Evolutionary conservation across 2,797 vertebrate species (phyloP).

Genomic region (Pelochelys cantorii): DNA sequence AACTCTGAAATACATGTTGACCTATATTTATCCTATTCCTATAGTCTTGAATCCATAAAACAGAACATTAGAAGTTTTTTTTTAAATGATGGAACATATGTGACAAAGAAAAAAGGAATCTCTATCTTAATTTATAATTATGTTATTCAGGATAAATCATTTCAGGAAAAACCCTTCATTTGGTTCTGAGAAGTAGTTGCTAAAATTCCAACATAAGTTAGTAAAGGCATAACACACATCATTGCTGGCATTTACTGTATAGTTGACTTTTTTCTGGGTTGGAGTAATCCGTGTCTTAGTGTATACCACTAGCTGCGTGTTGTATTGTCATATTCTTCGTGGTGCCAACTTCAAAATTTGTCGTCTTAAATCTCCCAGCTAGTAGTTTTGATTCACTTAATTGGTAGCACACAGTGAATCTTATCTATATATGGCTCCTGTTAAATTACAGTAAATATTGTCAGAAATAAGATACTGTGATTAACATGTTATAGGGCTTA

Average conservation of each 20-base stretch:
- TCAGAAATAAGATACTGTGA: slow-evolving; percentile 66
- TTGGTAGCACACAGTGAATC: slow-evolving; percentile 71
- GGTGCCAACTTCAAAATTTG: slow-evolving; percentile 72
- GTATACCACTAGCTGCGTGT: slow-evolving; percentile 30
- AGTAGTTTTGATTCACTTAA: slow-evolving; percentile 76
- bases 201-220: slow-evolving; percentile 5
- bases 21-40: background rate
- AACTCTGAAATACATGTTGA: background rate
- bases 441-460: slow-evolving; percentile 76
- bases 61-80: slow-evolving; percentile 2
- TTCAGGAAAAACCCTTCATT: slow-evolving; percentile 20
- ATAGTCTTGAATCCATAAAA: background rate
- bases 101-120: background rate
- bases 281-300: slow-evolving; percentile 31
- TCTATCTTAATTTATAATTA: slow-evolving; percentile 12
- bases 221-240: slow-evolving; percentile 8
- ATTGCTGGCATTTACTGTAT: slow-evolving; percentile 2
- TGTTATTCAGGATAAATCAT: background rate
- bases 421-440: slow-evolving; percentile 69
- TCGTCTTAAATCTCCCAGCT: slow-evolving; percentile 71
- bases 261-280: slow-evolving; percentile 27
- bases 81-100: background rate
- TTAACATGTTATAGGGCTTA: background rate
- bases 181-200: slow-evolving; percentile 36
- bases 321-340: slow-evolving; percentile 45